phyloP scores from a whole-genome alignment of 2,797 vertebrate species.

The Smutsia gigantea region DNA sequence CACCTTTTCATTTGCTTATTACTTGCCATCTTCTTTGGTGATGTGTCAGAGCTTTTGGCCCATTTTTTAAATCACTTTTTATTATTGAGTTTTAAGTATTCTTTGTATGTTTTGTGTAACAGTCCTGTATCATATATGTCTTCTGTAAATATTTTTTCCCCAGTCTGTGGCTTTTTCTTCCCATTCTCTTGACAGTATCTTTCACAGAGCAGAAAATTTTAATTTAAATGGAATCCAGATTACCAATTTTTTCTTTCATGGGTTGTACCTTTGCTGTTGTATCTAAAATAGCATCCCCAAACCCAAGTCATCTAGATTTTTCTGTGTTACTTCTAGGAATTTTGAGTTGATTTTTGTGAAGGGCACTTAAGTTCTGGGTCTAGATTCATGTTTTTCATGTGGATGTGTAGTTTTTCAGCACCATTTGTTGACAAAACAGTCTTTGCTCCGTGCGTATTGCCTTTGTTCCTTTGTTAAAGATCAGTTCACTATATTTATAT shows the following conservation, averaged over 20 bases:
- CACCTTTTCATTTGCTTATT: neutral
- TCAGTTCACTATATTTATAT: neutral
- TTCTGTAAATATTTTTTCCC: neutral
- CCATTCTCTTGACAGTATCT: neutral
- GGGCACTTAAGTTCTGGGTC: neutral
- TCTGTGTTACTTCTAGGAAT: neutral
- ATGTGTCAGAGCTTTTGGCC: neutral
- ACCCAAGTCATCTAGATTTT: neutral
- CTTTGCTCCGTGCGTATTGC: neutral
- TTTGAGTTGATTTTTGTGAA: conserved; percentile 10
- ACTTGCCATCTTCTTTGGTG: neutral
- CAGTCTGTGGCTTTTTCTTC: neutral
- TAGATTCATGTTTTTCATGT: neutral
- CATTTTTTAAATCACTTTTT: neutral
- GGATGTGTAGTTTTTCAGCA: neutral
- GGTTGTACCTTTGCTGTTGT: neutral
- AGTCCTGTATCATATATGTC: neutral
- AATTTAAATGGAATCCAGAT: neutral
- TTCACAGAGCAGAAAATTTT: too few relatives aligned
- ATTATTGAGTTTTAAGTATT: neutral
- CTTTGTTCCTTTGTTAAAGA: neutral
- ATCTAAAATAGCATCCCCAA: neutral
- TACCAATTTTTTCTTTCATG: neutral
- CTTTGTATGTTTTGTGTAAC: neutral
- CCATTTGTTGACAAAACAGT: neutral